Conservation (phyloP, 2,888 invertebrate species). For the Drosophila limbata region DNA sequence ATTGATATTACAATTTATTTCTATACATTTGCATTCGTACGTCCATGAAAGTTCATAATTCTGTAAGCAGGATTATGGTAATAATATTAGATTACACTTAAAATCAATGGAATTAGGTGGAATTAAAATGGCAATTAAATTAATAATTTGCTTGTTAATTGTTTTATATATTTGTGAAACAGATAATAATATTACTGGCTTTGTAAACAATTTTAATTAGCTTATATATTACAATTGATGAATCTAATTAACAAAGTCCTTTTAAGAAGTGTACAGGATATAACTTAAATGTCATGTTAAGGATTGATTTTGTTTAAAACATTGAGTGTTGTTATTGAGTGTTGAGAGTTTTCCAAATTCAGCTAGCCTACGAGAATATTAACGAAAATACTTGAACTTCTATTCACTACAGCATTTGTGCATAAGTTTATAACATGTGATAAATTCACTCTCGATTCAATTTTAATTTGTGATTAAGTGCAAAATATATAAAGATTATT, state of each 20-base stretch:
- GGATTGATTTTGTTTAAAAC: too few relatives aligned
- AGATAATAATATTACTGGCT: background rate
- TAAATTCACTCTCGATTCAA: too few relatives aligned
- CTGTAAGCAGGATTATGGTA: conserved; percentile 5
- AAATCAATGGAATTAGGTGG: background rate
- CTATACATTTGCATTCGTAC: conserved; percentile 25
- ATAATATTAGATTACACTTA: conserved; percentile 3
- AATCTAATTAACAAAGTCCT: too few relatives aligned
- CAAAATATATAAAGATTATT: too few relatives aligned
- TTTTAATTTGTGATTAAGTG: too few relatives aligned
- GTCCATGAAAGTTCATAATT: conserved; percentile 5
- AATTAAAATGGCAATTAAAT: background rate
- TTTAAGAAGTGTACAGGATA: too few relatives aligned
- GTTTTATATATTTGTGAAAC: background rate
- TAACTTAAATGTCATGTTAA: too few relatives aligned
- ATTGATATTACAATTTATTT: conserved; percentile 66
- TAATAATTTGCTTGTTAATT: background rate
- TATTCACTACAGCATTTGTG: background rate
- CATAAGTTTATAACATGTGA: too few relatives aligned
- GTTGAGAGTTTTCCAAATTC: too few relatives aligned
- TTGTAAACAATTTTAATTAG: background rate
- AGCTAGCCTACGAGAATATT: too few relatives aligned
- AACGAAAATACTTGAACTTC: background rate
- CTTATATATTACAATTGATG: background rate
- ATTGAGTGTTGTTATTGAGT: too few relatives aligned